Conservation (phyloP, 2,113 vertebrate genomes). For the Scomber japonicus region DNA sequence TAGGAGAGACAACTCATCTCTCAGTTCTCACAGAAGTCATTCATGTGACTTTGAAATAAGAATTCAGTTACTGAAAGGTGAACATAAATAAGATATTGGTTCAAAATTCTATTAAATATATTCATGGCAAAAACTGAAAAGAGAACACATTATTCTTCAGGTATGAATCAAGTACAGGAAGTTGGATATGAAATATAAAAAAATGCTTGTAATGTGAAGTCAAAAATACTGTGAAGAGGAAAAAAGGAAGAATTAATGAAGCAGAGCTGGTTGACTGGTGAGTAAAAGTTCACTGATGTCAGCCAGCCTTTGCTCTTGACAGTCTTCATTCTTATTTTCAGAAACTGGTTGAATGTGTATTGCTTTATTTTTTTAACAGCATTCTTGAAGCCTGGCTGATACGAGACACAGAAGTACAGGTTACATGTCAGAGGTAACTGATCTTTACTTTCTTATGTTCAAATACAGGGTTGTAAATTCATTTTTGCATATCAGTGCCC, state of each 20-base stretch:
- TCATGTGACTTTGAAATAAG: too few relatives aligned
- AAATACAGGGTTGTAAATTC: too few relatives aligned
- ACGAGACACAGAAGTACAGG: neutral
- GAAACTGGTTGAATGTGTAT: neutral
- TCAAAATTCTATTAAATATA: neutral
- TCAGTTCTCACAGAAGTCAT: neutral
- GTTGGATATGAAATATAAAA: slow-evolving; percentile 6
- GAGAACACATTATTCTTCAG: neutral
- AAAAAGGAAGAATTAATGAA: neutral
- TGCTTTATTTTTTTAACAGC: neutral
- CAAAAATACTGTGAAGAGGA: neutral
- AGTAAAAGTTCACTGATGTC: neutral
- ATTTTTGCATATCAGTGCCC: too few relatives aligned
- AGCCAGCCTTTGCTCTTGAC: neutral
- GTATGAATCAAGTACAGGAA: neutral
- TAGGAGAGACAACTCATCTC: neutral
- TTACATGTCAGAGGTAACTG: neutral
- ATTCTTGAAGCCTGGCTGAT: slow-evolving; percentile 9
- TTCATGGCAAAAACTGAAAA: neutral
- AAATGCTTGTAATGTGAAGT: neutral
- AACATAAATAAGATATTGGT: neutral
- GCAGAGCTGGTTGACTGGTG: neutral
- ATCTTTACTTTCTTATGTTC: too few relatives aligned
- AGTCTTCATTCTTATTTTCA: slow-evolving; percentile 1
- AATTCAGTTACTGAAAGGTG: neutral